phyloP scores from a whole-genome alignment of 2,113 vertebrate species.

The Calyptommatus sinebrachiatus region DNA sequence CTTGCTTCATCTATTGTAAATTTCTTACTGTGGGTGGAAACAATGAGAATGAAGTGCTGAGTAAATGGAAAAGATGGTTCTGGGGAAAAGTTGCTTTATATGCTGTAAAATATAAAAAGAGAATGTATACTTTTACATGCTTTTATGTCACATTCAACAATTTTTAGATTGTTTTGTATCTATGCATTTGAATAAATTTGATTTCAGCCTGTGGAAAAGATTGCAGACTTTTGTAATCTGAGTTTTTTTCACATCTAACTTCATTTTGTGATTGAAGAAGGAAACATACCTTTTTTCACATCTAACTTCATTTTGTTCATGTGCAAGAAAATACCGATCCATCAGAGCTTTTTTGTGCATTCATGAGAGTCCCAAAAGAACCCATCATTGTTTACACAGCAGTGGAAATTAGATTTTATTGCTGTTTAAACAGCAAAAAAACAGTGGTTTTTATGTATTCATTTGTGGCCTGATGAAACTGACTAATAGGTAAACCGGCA shows the following conservation, averaged over 20 bases:
- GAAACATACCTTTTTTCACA: too few relatives aligned
- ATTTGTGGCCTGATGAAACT: too few relatives aligned
- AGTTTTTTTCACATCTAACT: too few relatives aligned
- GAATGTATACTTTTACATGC: background rate
- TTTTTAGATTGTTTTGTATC: background rate
- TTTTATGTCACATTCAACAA: slow-evolving; percentile 8
- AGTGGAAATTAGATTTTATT: background rate
- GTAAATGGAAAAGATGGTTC: slow-evolving; percentile 17
- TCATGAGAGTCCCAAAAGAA: too few relatives aligned
- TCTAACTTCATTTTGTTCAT: too few relatives aligned
- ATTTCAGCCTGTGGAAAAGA: too few relatives aligned
- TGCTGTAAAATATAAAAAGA: background rate
- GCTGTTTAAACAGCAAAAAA: background rate
- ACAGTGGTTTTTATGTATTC: too few relatives aligned
- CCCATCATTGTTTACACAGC: too few relatives aligned
- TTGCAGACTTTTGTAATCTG: too few relatives aligned
- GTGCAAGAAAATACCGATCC: background rate
- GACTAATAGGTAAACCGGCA: too few relatives aligned
- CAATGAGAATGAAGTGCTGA: background rate
- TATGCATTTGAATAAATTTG: slow-evolving; percentile 11
- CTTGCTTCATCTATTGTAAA: background rate
- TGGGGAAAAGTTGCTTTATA: slow-evolving; percentile 22
- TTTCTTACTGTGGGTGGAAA: slow-evolving; percentile 1
- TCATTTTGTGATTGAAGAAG: too few relatives aligned
- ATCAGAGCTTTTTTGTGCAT: too few relatives aligned